These are phyloP conservation scores for Xiphophorus maculatus DNA, from an alignment of 2,113 vertebrate genomes.

Conservation along the genomic window DNA sequence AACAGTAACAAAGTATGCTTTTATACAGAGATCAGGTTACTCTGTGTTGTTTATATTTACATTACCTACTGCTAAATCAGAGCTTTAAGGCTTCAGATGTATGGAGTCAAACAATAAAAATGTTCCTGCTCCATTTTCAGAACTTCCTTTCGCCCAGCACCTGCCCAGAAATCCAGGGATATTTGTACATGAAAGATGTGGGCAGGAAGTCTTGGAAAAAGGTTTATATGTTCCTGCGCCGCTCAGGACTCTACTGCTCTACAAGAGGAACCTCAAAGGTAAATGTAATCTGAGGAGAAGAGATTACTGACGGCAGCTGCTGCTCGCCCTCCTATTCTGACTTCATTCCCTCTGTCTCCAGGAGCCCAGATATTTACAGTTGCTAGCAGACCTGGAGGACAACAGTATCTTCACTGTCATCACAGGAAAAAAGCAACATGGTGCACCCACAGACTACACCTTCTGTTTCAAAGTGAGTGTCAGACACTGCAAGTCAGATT, in stretches of 20 bases:
- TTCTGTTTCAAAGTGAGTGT: slow-evolving; percentile 95
- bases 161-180: slow-evolving; percentile 97
- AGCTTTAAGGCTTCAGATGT: no score
- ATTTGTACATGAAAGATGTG: slow-evolving; percentile 92
- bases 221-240: slow-evolving; percentile 90
- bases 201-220: slow-evolving; percentile 98
- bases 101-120: neutral
- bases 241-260: slow-evolving; percentile 96
- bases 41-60: no score
- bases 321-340: slow-evolving; percentile 40
- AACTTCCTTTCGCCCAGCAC: slow-evolving; percentile 93
- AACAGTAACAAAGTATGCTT: no score
- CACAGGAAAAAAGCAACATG: slow-evolving; percentile 89
- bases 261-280: slow-evolving; percentile 98
- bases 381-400: slow-evolving; percentile 93
- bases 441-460: slow-evolving; percentile 89
- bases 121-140: slow-evolving; percentile 70
- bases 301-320: slow-evolving; percentile 36
- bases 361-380: slow-evolving; percentile 96
- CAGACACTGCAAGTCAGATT: slow-evolving; percentile 12
- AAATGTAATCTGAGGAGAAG: slow-evolving; percentile 18
- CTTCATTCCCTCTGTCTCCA: slow-evolving; percentile 70
- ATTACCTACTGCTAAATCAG: no score
- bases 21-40: no score
- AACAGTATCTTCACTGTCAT: slow-evolving; percentile 91